phyloP scores from a whole-genome alignment of 2,797 vertebrate species.

The Podarcis siculus region DNA sequence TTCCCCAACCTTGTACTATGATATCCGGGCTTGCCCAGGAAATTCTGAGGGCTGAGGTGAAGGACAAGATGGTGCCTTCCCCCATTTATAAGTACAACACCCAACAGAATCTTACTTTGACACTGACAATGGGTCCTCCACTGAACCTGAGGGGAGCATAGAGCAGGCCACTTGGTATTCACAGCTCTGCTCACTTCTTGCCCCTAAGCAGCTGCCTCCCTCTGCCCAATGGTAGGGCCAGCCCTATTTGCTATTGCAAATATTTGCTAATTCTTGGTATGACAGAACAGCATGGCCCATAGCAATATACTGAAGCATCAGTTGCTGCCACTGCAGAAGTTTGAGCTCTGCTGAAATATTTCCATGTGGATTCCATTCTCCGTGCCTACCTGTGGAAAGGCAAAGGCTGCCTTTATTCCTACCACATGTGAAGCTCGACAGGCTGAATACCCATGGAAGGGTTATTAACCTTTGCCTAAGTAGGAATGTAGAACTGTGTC shows the following conservation, averaged over 20 bases:
- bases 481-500: constrained; percentile 34
- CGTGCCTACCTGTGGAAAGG: background rate
- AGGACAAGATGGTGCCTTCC: background rate
- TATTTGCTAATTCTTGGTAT: background rate
- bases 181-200: no score
- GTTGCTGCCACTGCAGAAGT: background rate
- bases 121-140: no score
- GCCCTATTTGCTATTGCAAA: no score
- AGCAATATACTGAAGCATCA: background rate
- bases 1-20: no score
- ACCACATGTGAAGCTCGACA: background rate
- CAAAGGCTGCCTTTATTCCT: background rate
- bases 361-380: background rate
- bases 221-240: no score
- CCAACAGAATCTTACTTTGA: no score
- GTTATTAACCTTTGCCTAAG: constrained; percentile 28
- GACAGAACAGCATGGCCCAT: background rate
- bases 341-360: background rate
- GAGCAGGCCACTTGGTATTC: no score
- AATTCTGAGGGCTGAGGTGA: background rate
- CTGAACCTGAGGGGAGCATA: no score
- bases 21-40: no score
- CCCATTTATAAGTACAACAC: no score
- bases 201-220: no score
- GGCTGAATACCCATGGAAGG: constrained; percentile 22